A percentile compares a stretch with the other conserved stretches of the same genome.
phyloP scores from a whole-genome alignment of 1,140 invertebrate genomes.

The Physella acuta region DNA sequence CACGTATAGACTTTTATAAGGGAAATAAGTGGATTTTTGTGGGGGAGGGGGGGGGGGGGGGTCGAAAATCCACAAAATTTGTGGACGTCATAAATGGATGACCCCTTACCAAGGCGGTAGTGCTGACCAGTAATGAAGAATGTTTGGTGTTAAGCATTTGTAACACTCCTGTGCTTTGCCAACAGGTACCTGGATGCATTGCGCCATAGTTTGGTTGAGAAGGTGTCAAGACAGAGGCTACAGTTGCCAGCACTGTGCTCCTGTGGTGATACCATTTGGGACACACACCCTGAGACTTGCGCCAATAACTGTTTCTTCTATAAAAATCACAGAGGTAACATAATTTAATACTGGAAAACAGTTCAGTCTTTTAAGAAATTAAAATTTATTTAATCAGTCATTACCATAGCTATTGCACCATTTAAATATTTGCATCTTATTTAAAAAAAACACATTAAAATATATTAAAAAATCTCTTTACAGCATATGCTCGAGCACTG shows the following conservation, averaged over 20 bases:
- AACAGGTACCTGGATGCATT: conserved; percentile 55
- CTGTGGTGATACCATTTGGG: conserved; percentile 54
- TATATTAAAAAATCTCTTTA: no score
- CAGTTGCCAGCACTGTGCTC: conserved; percentile 52
- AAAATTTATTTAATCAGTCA: not conserved
- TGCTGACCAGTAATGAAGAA: no score
- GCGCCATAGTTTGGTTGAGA: conserved; percentile 45
- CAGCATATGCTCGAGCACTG: conserved; percentile 52
- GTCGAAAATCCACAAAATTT: no score
- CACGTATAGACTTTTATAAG: no score
- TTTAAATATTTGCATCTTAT: not conserved
- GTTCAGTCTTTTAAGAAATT: not conserved
- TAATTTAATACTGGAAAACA: not conserved
- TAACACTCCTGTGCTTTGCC: no score
- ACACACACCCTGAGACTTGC: conserved; percentile 56
- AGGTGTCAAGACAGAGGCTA: conserved; percentile 39
- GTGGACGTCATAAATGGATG: no score
- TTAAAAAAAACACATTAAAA: no score
- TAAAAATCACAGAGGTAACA: conserved; percentile 54
- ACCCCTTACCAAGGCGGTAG: no score
- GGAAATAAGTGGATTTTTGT: no score
- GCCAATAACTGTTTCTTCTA: conserved; percentile 60
- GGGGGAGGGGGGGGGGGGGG: no score
- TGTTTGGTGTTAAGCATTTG: no score
- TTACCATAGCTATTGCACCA: not conserved